Percentiles rank a stretch among this genome's conserved stretches.
Evolutionary conservation across 2,797 vertebrate genomes (phyloP).

Genomic region (Simalia tracyae): DNA sequence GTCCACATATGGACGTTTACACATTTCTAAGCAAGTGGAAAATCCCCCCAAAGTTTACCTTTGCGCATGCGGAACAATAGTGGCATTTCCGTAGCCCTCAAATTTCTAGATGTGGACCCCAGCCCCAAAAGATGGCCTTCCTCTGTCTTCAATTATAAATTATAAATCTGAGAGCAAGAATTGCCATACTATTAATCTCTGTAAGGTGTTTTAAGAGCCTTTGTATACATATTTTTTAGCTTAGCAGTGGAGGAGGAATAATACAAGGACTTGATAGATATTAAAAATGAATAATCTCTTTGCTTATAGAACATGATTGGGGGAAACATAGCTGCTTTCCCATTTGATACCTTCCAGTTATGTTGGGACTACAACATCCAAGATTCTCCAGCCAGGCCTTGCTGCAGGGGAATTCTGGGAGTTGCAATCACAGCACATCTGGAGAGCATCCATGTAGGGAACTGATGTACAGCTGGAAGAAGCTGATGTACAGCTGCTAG

Average conservation of each 20-base stretch:
- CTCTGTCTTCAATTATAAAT: neutral
- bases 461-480: neutral
- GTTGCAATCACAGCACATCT: neutral
- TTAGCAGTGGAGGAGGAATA: neutral
- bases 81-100: neutral
- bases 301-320: neutral
- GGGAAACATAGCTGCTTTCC: neutral
- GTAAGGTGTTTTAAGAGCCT: neutral
- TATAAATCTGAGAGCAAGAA: neutral
- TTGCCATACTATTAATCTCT: neutral
- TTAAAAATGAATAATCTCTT: neutral
- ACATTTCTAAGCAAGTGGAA: neutral
- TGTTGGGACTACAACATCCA: neutral
- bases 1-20: neutral
- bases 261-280: neutral
- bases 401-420: neutral
- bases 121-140: neutral
- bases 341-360: neutral
- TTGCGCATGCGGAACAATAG: neutral
- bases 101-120: neutral
- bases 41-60: neutral
- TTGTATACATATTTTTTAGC: neutral
- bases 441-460: neutral
- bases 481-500: neutral
- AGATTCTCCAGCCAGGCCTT: neutral